Conservation (phyloP, 2,113 vertebrate species). For the Thunnus maccoyii region DNA sequence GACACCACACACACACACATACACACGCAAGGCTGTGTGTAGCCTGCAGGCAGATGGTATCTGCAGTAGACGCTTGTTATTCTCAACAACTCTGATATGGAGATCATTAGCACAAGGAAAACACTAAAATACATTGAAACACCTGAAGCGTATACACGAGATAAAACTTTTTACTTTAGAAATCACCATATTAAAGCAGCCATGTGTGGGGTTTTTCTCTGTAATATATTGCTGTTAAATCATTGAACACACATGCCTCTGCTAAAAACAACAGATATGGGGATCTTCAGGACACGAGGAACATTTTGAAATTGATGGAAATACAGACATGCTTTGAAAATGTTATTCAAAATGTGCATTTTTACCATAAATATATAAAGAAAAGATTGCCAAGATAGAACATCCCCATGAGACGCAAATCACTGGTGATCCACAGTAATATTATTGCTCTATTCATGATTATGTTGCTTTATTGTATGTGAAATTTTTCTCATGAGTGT, state of each 20-base stretch:
- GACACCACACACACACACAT: constrained; percentile 61
- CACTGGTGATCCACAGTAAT: neutral
- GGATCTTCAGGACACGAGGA: constrained; percentile 29
- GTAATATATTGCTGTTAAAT: constrained; percentile 45
- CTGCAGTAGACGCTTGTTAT: constrained; percentile 76
- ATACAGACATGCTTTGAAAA: constrained; percentile 6
- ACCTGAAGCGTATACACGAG: constrained; percentile 61
- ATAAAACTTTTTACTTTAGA: constrained; percentile 63
- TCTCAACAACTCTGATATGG: constrained; percentile 77
- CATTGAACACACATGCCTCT: constrained; percentile 37
- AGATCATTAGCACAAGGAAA: constrained; percentile 78
- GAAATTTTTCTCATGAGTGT: neutral
- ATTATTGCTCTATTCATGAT: neutral
- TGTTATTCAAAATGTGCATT: constrained; percentile 32
- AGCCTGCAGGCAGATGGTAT: constrained; percentile 77
- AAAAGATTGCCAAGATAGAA: neutral
- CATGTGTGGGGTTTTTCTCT: constrained; percentile 44
- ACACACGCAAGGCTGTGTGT: constrained; percentile 46
- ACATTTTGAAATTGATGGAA: neutral
- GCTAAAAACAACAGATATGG: constrained; percentile 54
- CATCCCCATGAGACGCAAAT: neutral
- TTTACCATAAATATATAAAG: neutral
- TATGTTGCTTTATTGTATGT: neutral
- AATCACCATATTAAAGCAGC: constrained; percentile 70
- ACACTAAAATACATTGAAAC: constrained; percentile 64